These are phyloP conservation scores for Mechanitis messenoides DNA, from an alignment of 2,888 invertebrate genomes.

Conservation along the genomic window DNA sequence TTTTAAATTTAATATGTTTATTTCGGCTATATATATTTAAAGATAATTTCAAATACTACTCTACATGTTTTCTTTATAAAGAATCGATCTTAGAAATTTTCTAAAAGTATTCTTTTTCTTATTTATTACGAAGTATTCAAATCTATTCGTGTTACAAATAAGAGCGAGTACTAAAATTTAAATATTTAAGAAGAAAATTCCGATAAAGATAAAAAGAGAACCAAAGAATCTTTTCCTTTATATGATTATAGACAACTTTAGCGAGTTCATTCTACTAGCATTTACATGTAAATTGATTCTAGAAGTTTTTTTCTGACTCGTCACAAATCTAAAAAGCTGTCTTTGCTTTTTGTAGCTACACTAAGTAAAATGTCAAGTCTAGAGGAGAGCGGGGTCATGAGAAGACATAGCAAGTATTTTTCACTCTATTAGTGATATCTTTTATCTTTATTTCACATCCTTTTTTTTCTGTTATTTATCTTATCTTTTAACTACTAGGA, in stretches of 20 bases:
- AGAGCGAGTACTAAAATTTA: too few species aligned
- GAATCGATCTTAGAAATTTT: too few species aligned
- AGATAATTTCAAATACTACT: too few species aligned
- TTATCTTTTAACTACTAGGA: background rate
- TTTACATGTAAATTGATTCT: constrained; percentile 15
- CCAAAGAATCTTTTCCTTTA: background rate
- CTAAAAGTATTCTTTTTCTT: too few species aligned
- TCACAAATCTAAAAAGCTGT: constrained; percentile 13
- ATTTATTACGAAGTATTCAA: too few species aligned
- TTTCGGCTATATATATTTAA: too few species aligned
- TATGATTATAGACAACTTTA: background rate
- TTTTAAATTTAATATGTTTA: too few species aligned
- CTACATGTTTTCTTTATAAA: too few species aligned
- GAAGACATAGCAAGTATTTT: background rate
- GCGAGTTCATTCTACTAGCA: constrained; percentile 8
- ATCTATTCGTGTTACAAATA: too few species aligned
- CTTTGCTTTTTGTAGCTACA: constrained; percentile 5
- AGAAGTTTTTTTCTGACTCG: constrained; percentile 8
- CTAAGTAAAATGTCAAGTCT: constrained; percentile 7
- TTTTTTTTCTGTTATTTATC: background rate
- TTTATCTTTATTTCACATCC: background rate
- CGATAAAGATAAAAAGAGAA: background rate
- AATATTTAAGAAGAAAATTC: too few species aligned
- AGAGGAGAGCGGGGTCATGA: background rate
- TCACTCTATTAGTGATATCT: background rate